These are phyloP conservation scores for Theodoxus fluviatilis DNA, from an alignment of 2,888 invertebrate genomes.

Conservation along the genomic window DNA sequence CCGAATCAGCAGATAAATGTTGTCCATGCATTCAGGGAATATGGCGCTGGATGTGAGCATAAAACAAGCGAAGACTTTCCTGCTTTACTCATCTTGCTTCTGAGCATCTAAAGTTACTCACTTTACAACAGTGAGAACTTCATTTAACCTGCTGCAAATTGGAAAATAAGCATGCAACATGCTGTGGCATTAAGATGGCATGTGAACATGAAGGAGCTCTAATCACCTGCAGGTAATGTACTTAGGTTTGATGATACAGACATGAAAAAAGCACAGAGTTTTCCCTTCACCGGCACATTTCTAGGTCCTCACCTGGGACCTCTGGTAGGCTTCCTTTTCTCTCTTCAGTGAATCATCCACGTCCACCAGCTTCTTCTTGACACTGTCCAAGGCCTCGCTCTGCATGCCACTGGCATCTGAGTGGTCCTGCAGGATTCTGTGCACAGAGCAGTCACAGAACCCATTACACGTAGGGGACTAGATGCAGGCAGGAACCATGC, in stretches of 20 bases:
- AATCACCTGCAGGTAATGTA: neutral
- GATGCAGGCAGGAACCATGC: too few relatives aligned
- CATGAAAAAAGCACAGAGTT: neutral
- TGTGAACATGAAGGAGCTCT: too few relatives aligned
- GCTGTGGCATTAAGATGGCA: too few relatives aligned
- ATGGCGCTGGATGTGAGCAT: too few relatives aligned
- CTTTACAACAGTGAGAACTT: neutral
- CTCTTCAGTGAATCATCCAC: conserved; percentile 65
- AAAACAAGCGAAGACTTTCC: too few relatives aligned
- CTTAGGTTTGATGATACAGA: neutral
- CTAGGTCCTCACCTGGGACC: conserved; percentile 47
- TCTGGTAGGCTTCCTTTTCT: conserved; percentile 61
- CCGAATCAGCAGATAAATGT: too few relatives aligned
- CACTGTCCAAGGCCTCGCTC: conserved; percentile 64
- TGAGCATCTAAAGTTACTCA: too few relatives aligned
- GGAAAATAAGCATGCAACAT: too few relatives aligned
- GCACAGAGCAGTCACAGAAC: conserved; percentile 9
- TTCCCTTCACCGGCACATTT: neutral
- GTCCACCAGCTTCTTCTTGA: conserved; percentile 66
- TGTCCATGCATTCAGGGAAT: too few relatives aligned
- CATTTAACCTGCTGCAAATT: neutral
- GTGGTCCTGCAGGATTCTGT: conserved; percentile 66
- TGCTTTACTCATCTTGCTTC: too few relatives aligned
- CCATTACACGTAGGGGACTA: too few relatives aligned
- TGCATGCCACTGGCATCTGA: conserved; percentile 66